These are phyloP conservation scores for Lobophora halterata DNA, from an alignment of 2,888 invertebrate species.

Conservation along the genomic window DNA sequence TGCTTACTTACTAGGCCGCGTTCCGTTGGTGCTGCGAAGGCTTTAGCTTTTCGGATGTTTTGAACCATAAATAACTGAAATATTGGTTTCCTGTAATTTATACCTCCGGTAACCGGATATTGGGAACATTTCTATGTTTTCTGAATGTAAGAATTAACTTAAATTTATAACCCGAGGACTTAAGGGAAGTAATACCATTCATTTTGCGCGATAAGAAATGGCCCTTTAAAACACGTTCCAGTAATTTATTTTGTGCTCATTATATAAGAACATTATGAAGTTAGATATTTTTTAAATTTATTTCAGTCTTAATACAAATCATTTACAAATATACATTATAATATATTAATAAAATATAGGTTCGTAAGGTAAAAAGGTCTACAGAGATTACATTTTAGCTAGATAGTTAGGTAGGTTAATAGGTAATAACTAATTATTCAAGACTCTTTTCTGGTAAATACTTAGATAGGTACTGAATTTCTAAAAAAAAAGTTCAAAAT, in stretches of 20 bases:
- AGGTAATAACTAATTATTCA: no score
- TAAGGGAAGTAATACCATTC: neutral
- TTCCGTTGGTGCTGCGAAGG: neutral
- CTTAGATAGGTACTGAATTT: no score
- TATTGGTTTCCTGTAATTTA: constrained; percentile 11
- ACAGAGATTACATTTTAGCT: no score
- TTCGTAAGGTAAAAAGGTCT: no score
- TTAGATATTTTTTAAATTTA: no score
- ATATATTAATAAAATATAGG: no score
- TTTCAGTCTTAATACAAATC: no score
- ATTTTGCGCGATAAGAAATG: neutral
- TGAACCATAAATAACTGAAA: constrained; percentile 19
- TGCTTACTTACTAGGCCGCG: no score
- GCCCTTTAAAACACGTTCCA: neutral
- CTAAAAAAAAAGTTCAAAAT: no score
- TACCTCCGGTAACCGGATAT: neutral
- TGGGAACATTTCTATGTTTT: neutral
- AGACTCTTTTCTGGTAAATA: no score
- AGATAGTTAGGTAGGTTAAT: no score
- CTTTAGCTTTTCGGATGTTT: constrained; percentile 5
- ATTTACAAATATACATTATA: no score
- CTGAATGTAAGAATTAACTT: constrained; percentile 5
- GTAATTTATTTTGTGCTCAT: constrained; percentile 7
- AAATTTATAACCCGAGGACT: neutral
- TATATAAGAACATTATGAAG: constrained; percentile 1